These are phyloP conservation scores for Seriola dumerili DNA, from an alignment of 2,113 vertebrate species.

Conservation along the genomic window DNA sequence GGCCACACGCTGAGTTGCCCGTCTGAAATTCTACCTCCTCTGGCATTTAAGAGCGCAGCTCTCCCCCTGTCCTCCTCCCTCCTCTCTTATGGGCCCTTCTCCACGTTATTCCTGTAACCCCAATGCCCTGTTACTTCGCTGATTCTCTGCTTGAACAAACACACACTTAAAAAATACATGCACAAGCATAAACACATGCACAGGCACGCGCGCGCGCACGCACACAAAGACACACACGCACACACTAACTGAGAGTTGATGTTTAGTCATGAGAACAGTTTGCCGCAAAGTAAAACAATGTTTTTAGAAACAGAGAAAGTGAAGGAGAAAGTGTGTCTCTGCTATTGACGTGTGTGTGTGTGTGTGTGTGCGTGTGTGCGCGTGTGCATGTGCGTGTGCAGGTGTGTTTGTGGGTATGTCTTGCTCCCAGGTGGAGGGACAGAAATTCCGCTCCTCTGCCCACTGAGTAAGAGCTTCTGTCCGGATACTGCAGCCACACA, in stretches of 20 bases:
- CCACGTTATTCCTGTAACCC: slow-evolving; percentile 56
- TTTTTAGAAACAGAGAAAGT: slow-evolving; percentile 41
- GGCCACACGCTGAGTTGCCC: slow-evolving; percentile 83
- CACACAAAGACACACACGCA: neutral
- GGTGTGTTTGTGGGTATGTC: slow-evolving; percentile 37
- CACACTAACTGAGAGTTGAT: slow-evolving; percentile 30
- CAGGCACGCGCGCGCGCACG: neutral
- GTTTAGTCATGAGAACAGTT: slow-evolving; percentile 33
- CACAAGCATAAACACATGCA: slow-evolving; percentile 43
- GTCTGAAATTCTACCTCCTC: slow-evolving; percentile 84
- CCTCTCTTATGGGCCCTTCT: slow-evolving; percentile 62
- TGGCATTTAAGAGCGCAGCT: slow-evolving; percentile 79
- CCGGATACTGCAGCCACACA: slow-evolving; percentile 61
- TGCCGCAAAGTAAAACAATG: slow-evolving; percentile 48
- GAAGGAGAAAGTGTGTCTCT: slow-evolving; percentile 19
- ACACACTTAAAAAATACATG: slow-evolving; percentile 34
- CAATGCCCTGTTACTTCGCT: slow-evolving; percentile 56
- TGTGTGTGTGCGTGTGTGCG: neutral
- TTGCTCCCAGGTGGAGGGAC: slow-evolving; percentile 58
- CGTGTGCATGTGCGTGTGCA: neutral
- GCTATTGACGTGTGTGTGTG: neutral
- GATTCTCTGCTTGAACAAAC: slow-evolving; percentile 58
- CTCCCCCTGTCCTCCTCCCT: slow-evolving; percentile 58
- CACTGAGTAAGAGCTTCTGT: slow-evolving; percentile 69
- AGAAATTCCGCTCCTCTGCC: slow-evolving; percentile 54